A percentile compares a stretch with the other conserved stretches of the same genome.
These are phyloP conservation scores for Rhyacophila brunnea DNA, from an alignment of 1,140 invertebrate species.

Conservation along the genomic window DNA sequence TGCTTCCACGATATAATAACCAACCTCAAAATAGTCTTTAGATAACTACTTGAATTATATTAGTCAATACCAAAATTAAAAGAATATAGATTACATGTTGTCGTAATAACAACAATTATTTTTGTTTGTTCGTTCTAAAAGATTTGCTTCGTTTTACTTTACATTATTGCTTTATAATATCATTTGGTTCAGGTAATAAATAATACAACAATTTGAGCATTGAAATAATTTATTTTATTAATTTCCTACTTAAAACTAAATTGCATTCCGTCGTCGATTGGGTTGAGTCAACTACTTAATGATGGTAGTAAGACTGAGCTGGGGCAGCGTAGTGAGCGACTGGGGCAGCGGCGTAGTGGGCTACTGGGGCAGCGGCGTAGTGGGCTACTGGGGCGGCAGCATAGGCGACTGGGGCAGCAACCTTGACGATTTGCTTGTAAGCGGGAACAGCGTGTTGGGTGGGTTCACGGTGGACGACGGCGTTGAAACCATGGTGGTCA, in stretches of 20 bases:
- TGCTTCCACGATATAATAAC: too few species aligned
- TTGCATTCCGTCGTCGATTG: background rate
- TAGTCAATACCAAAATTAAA: too few species aligned
- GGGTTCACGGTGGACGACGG: conserved; percentile 60
- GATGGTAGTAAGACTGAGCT: conserved; percentile 24
- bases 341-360: conserved; percentile 22
- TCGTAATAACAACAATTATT: too few species aligned
- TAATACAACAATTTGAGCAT: background rate
- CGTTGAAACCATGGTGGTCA: conserved; percentile 69
- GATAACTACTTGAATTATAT: too few species aligned
- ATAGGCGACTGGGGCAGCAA: conserved; percentile 33
- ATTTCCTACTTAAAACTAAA: conserved; percentile 24
- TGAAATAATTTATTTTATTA: conserved; percentile 24
- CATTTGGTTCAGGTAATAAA: background rate
- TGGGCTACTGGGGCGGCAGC: conserved; percentile 27
- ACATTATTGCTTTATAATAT: background rate
- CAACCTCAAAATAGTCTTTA: too few species aligned
- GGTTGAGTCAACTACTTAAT: background rate
- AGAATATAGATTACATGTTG: too few species aligned
- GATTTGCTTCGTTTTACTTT: too few species aligned
- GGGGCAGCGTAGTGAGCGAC: conserved; percentile 37
- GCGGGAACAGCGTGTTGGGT: conserved; percentile 42
- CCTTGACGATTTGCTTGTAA: conserved; percentile 44
- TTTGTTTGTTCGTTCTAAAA: too few species aligned
- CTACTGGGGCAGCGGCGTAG: conserved; percentile 35